These are phyloP conservation scores for Mola mola DNA, from an alignment of 2,113 vertebrate species.

Conservation along the genomic window DNA sequence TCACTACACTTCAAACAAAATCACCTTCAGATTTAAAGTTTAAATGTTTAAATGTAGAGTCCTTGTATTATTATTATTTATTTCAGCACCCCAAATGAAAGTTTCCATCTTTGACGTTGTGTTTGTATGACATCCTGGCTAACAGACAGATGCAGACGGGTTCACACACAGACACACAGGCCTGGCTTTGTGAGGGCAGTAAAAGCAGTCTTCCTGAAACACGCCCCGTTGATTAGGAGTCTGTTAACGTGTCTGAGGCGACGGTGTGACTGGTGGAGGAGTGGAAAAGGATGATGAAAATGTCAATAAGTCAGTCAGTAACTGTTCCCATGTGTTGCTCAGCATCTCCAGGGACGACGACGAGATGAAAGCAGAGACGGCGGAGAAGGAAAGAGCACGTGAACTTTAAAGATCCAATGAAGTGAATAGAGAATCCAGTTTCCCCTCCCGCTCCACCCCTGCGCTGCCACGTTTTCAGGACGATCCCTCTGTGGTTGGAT, in stretches of 20 bases:
- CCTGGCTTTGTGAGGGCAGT: constrained; percentile 42
- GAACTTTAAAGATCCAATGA: constrained; percentile 23
- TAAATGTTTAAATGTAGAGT: no score
- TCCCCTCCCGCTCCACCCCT: constrained; percentile 32
- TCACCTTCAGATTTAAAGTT: no score
- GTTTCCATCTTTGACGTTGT: no score
- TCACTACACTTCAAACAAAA: no score
- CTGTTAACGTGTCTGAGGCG: constrained; percentile 38
- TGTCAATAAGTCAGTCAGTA: constrained; percentile 1
- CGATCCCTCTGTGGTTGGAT: constrained; percentile 57
- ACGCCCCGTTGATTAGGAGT: constrained; percentile 59
- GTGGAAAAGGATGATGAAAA: not conserved
- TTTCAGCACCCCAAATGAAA: no score
- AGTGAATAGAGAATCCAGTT: constrained; percentile 30
- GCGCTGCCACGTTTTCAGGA: constrained; percentile 55
- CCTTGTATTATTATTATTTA: no score
- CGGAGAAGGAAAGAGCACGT: not conserved
- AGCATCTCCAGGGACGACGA: constrained; percentile 12
- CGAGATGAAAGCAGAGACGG: constrained; percentile 31
- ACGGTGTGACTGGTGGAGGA: constrained; percentile 15
- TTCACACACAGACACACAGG: constrained; percentile 7
- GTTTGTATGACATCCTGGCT: no score
- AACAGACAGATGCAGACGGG: not conserved
- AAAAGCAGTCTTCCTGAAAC: constrained; percentile 57
- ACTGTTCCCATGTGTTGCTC: constrained; percentile 49